These are phyloP conservation scores for Tichodroma muraria DNA, from an alignment of 2,113 vertebrate species.

Conservation along the genomic window DNA sequence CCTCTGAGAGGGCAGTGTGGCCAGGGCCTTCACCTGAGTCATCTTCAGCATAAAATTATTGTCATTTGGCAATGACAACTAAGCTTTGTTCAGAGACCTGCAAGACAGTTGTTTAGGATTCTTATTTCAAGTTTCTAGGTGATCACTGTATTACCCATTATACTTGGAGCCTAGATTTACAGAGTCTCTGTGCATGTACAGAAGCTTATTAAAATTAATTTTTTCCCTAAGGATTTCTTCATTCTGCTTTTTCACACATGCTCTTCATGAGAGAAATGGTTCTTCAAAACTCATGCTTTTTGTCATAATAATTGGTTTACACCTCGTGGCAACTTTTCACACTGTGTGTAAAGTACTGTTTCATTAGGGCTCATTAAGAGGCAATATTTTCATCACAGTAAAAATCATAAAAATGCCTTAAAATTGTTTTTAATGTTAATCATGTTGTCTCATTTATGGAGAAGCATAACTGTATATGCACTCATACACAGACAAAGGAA, in stretches of 20 bases:
- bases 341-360: constrained; percentile 14
- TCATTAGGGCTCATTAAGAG: constrained; percentile 60
- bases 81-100: background rate
- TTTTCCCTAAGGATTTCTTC: constrained; percentile 57
- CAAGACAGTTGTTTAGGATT: background rate
- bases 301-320: constrained; percentile 68
- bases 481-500: background rate
- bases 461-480: background rate
- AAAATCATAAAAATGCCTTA: constrained; percentile 30
- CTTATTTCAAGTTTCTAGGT: background rate
- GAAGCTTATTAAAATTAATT: constrained; percentile 69
- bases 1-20: background rate
- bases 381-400: constrained; percentile 54
- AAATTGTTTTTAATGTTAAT: constrained; percentile 29
- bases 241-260: constrained; percentile 47
- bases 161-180: constrained; percentile 29
- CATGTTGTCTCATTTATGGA: background rate
- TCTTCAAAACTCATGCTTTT: constrained; percentile 60
- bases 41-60: background rate
- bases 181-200: constrained; percentile 8
- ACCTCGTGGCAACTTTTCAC: constrained; percentile 68
- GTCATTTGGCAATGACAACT: background rate
- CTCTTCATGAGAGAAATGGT: constrained; percentile 40
- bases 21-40: background rate
- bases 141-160: background rate